phyloP scores from a whole-genome alignment of 2,888 invertebrate genomes.

The Cryptosula pallasiana region DNA sequence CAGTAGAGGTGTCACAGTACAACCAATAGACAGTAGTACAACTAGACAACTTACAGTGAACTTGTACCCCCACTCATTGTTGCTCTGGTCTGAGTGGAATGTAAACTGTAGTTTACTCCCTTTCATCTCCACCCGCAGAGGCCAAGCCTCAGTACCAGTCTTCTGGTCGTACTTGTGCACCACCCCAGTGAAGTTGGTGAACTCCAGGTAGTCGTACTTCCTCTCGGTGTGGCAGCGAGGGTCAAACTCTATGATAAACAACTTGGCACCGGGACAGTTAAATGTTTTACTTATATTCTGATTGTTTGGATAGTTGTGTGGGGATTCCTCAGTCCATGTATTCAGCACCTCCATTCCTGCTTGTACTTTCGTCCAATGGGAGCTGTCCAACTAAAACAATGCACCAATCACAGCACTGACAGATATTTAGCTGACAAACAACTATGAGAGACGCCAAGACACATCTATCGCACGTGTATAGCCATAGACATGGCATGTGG shows the following conservation, averaged over 20 bases:
- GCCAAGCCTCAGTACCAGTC: conserved; percentile 49
- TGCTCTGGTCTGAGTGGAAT: conserved; percentile 50
- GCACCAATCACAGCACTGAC: too few relatives aligned
- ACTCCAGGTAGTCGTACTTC: conserved; percentile 49
- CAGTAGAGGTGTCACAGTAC: too few relatives aligned
- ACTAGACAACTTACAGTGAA: conserved; percentile 39
- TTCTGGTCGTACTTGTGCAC: conserved; percentile 47
- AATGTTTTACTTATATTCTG: conserved; percentile 44
- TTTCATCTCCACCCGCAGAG: conserved; percentile 27
- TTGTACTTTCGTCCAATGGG: conserved; percentile 31
- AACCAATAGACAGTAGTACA: too few relatives aligned
- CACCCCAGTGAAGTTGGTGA: conserved; percentile 33
- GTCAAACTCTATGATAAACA: conserved; percentile 49
- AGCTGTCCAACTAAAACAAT: conserved; percentile 36
- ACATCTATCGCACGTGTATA: too few relatives aligned
- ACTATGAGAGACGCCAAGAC: too few relatives aligned
- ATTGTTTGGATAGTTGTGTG: conserved; percentile 49
- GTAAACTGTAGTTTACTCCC: conserved; percentile 39
- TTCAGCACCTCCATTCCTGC: conserved; percentile 43
- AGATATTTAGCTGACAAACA: too few relatives aligned
- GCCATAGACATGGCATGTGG: too few relatives aligned
- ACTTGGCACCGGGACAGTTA: conserved; percentile 48
- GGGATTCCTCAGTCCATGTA: conserved; percentile 49
- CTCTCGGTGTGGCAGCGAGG: conserved; percentile 50
- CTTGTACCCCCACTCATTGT: conserved; percentile 53